Evolutionary conservation across 37 sponge, comb jelly and placozoan species (phyloP), one percentile per base, ranked within the genome.

Genomic region (Hormiphora californensis): DNA sequence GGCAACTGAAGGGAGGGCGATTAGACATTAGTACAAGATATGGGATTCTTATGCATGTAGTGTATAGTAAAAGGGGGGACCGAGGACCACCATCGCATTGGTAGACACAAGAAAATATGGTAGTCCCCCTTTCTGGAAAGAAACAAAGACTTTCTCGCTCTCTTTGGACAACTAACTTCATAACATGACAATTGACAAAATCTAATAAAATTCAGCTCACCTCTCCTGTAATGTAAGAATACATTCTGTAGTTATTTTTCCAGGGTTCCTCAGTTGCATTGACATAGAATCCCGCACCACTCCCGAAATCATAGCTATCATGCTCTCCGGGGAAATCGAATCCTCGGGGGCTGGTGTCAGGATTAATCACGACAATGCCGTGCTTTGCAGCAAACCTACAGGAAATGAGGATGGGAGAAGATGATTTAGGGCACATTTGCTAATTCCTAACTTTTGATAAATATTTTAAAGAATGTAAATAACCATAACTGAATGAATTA

Each of bases 241-340:
- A 95, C 99, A 98, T 98, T 68, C 92, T 91, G 89, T 98, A 98
- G 88, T 98, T 91, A 0, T 86, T 87, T 88, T 98, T 98, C 99
- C 99, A 98, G 62, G 95, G 95, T 23, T 90, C 89, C 85, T 92
- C 93, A 0, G 99, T 98, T 0, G 99, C 95, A 88, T 98, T 90
- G 19, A 98, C 88, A 54, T 98, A 98, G 86, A 98, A 98, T 9
- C 99, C 99, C 8, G 99, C 99, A 8, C 95, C 99, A 0, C 90
- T 88, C 7, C 99, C 99, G 85, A 98, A 95, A 57, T 98, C 99
- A 86, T 90, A 98, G 40, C 87, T 88, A 9, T 93, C 95, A 41
- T 93, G 91, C 62, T 98, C 99, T 34, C 99, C 99, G 17, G 93
- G 94, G 36, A 98, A 92, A 61, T 91, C 90, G 78, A 96, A 98